Conservation (phyloP, 2,113 vertebrate species). For the Eubucco bourcierii region DNA sequence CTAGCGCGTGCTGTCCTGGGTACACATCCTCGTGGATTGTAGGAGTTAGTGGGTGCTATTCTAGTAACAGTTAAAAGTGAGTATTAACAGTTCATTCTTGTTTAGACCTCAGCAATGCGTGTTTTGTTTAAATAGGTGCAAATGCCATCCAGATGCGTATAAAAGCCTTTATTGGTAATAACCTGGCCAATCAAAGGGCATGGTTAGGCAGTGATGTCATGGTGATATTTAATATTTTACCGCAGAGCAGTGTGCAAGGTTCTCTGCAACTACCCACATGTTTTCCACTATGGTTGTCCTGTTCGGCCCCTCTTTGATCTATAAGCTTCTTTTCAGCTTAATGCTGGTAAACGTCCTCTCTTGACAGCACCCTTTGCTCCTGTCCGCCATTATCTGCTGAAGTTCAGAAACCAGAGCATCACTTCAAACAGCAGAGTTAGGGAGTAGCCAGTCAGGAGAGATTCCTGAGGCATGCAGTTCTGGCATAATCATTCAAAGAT, state of each 20-base stretch:
- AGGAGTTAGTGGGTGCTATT: slow-evolving; percentile 79
- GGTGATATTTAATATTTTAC: slow-evolving; percentile 80
- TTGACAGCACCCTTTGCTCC: slow-evolving; percentile 81
- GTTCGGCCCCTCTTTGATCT: slow-evolving; percentile 80
- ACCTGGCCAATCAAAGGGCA: slow-evolving; percentile 78
- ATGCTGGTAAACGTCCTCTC: slow-evolving; percentile 80
- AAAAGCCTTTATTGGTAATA: slow-evolving; percentile 81
- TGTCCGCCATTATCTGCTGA: slow-evolving; percentile 81
- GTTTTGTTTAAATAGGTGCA: slow-evolving; percentile 87
- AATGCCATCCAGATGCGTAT: slow-evolving; percentile 87
- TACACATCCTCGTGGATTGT: slow-evolving; percentile 57
- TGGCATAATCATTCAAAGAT: slow-evolving; percentile 89
- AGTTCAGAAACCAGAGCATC: slow-evolving; percentile 84
- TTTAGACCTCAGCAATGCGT: slow-evolving; percentile 80
- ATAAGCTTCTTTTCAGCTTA: slow-evolving; percentile 75
- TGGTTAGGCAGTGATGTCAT: slow-evolving; percentile 79
- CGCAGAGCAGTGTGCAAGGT: slow-evolving; percentile 70
- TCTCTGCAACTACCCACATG: slow-evolving; percentile 73
- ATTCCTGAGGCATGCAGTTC: slow-evolving; percentile 81
- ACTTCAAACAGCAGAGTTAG: slow-evolving; percentile 81
- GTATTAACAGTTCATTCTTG: slow-evolving; percentile 84
- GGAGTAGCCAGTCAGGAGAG: slow-evolving; percentile 79
- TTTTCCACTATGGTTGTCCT: slow-evolving; percentile 73
- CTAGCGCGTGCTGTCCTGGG: slow-evolving; percentile 37
- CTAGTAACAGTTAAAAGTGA: slow-evolving; percentile 80